Base-by-base conservation (phyloP, 2,113 vertebrate genomes). In the Grammomys surdaster region DNA sequence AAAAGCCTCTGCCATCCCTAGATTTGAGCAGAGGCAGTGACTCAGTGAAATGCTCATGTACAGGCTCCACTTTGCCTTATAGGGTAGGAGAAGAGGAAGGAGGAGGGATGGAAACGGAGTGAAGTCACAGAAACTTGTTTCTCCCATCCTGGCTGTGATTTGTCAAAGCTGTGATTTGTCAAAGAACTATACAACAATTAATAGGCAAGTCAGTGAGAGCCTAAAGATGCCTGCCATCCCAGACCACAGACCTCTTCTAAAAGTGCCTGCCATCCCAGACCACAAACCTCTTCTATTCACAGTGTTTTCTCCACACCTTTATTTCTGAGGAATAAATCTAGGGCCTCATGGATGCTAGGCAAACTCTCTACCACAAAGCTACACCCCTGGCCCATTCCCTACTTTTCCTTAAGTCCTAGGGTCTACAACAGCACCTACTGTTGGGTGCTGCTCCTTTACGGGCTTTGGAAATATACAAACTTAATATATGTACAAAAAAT, bases 401-500 rank as follows among this genome's bases (percentile, higher is more conserved):
- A n/a, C 36, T 33, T 82, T 81, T 92, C 72, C 81, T 92, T 82
- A 73, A 89, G 85, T 91, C 51, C 43, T 12, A 58, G 3, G n/a
- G 20, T 40, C 36, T 56, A 58, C 46, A 63, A 48, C 8, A 10
- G 36, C 13, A 77, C 12, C 8, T 17, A 3, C 46, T 17, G 54
- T 26, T 48, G 73, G 14, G 13, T 89, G 60, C 75, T 92, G 70
- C 8, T 94, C 5, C 26, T 65, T 13, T 48, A 56, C 91, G 36
- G 88, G 10, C 95, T 93, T 87, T 82, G 48, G 54, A 94, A 96
- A 88, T 31, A 24, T 81, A 60, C 76, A 95, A 93, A 85, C 19
- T 84, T 93, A 69, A 69, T 89, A 43, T 51, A 89, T 81, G n/a
- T 11, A 46, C n/a, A 63, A 90, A 89, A 72, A 3, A 51, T 91